Conservation (phyloP, 53 echinoderm and acorn worm species). For the Glandiceps talaboti region DNA sequence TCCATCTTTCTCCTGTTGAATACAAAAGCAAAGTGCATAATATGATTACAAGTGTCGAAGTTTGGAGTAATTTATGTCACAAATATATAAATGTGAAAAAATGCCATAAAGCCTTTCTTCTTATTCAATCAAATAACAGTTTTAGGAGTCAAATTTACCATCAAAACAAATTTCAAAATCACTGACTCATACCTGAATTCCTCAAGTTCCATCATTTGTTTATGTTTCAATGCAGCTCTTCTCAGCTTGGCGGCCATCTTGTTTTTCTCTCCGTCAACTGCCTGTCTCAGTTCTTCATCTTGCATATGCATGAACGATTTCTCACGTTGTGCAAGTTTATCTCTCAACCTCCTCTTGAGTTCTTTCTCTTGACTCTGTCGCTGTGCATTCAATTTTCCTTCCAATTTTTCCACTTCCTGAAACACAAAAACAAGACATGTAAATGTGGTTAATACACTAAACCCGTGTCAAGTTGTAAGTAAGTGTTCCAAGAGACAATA, state of each 20-base stretch:
- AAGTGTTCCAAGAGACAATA: too few species aligned
- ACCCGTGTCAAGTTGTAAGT: too few species aligned
- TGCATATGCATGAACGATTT: slow-evolving; percentile 40
- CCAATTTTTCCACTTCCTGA: slow-evolving; percentile 50
- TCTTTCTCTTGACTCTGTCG: slow-evolving; percentile 66
- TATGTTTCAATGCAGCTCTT: slow-evolving; percentile 72
- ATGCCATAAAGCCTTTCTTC: too few species aligned
- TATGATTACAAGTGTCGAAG: too few species aligned
- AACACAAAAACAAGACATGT: background rate
- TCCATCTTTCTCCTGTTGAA: slow-evolving; percentile 60
- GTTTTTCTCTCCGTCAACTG: slow-evolving; percentile 38
- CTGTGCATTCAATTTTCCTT: slow-evolving; percentile 60
- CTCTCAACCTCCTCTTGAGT: slow-evolving; percentile 51
- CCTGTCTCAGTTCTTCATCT: slow-evolving; percentile 36
- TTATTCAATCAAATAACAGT: too few species aligned
- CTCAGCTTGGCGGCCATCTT: slow-evolving; percentile 59
- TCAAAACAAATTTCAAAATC: too few species aligned
- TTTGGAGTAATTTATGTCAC: too few species aligned
- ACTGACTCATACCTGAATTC: slow-evolving; percentile 97
- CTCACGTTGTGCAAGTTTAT: slow-evolving; percentile 61
- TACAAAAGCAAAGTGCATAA: too few species aligned
- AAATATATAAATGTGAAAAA: too few species aligned
- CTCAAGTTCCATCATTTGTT: slow-evolving; percentile 78
- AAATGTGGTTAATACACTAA: too few species aligned
- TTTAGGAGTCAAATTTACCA: too few species aligned